A percentile compares a stretch with the other conserved stretches of the same genome.
Evolutionary conservation across 2,797 vertebrate genomes (phyloP).

Genomic region (Sitta carolinensis): DNA sequence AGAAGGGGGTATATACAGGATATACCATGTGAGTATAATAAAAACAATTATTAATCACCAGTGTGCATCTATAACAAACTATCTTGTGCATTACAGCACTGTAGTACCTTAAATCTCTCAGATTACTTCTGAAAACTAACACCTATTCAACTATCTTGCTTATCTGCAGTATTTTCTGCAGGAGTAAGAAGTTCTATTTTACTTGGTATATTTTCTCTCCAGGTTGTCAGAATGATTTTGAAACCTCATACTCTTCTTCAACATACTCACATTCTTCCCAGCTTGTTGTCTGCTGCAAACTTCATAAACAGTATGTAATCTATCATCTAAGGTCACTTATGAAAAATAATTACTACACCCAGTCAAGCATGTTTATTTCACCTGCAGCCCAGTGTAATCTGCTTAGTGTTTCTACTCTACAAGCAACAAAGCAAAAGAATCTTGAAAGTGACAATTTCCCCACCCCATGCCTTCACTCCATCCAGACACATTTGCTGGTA

Average conservation of each 20-base stretch:
- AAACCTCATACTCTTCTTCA: neutral
- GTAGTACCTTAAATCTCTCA: neutral
- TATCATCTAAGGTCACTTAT: neutral
- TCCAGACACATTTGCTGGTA: neutral
- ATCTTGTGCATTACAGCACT: too few species aligned
- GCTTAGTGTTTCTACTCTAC: neutral
- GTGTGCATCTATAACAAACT: too few species aligned
- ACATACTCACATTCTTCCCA: neutral
- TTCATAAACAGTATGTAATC: neutral
- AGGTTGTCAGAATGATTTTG: neutral
- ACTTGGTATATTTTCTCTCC: neutral
- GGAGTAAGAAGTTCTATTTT: neutral
- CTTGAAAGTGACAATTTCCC: neutral
- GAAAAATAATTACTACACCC: neutral
- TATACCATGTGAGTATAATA: too few species aligned
- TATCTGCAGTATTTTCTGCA: neutral
- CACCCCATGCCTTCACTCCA: rapidly evolving
- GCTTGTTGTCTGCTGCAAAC: neutral
- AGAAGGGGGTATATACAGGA: too few species aligned
- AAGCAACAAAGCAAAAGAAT: neutral
- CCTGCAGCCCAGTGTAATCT: neutral
- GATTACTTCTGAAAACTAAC: neutral
- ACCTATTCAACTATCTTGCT: neutral
- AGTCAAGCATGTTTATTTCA: neutral
- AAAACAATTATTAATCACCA: too few species aligned